These are phyloP conservation scores for Neodiprion virginianus DNA, from an alignment of 1,140 invertebrate species.

Conservation along the genomic window DNA sequence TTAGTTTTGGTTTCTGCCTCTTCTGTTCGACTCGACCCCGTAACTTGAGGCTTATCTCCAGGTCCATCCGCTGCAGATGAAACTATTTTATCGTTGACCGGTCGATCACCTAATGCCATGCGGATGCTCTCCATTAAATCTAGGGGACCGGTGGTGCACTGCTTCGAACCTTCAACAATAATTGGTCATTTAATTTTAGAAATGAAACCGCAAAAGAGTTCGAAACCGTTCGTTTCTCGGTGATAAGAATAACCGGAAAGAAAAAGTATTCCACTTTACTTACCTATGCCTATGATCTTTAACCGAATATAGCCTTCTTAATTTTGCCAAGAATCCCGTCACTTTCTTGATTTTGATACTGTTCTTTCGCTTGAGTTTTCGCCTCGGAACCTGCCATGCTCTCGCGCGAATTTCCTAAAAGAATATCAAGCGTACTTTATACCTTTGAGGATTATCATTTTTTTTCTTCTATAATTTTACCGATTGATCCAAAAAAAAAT, in stretches of 20 bases:
- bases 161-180: constrained; percentile 67
- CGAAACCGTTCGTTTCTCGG: not conserved
- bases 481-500: too few species aligned
- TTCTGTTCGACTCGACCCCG: not conserved
- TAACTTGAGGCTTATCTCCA: constrained; percentile 32
- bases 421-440: not conserved
- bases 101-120: constrained; percentile 63
- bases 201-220: constrained; percentile 23
- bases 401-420: constrained; percentile 28
- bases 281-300: constrained; percentile 42
- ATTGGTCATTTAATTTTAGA: not conserved
- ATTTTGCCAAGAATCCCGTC: constrained; percentile 67
- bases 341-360: constrained; percentile 38
- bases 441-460: too few species aligned
- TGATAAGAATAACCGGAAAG: not conserved
- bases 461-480: too few species aligned
- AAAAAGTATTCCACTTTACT: constrained; percentile 29
- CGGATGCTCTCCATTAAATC: constrained; percentile 68
- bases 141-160: constrained; percentile 65
- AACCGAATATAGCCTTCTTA: constrained; percentile 73
- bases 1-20: not conserved
- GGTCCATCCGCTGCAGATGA: constrained; percentile 20
- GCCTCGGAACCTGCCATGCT: constrained; percentile 58
- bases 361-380: constrained; percentile 61
- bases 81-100: not conserved